These are phyloP conservation scores for Andrena bucephala DNA, from an alignment of 2,888 invertebrate species.

Conservation along the genomic window DNA sequence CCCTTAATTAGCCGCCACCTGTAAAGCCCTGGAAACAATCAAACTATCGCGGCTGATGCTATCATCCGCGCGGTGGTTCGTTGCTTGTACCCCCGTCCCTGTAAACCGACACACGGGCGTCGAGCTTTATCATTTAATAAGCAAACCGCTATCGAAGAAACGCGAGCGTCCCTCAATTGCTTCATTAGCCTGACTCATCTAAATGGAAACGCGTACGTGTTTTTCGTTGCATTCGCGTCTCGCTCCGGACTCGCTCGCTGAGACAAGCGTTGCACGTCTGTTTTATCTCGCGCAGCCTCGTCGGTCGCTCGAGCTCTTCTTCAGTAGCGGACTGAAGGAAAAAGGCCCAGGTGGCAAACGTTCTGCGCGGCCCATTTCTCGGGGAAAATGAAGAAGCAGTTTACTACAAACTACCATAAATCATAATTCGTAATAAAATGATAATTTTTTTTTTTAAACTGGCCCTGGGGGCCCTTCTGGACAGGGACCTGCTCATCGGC, in stretches of 20 bases:
- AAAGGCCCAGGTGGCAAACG: no score
- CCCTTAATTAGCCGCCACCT: slow-evolving; percentile 34
- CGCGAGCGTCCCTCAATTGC: neutral
- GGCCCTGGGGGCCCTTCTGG: no score
- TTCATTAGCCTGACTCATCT: neutral
- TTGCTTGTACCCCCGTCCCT: no score
- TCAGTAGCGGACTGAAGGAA: no score
- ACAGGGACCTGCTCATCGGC: no score
- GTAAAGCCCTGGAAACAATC: slow-evolving; percentile 2
- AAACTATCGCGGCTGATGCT: neutral
- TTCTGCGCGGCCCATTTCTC: no score
- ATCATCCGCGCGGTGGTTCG: neutral
- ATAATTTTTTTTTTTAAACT: no score
- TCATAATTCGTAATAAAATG: no score
- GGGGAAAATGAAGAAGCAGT: no score
- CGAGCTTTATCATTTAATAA: neutral
- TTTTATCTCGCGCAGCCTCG: no score
- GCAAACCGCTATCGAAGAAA: neutral
- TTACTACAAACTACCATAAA: no score
- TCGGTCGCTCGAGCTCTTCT: no score
- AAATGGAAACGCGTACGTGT: neutral
- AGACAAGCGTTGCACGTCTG: neutral
- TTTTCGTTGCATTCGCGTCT: neutral
- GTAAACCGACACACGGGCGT: neutral
- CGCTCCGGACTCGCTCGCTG: neutral